Conservation (phyloP, 2,113 vertebrate species). For the Fregata magnificens region DNA sequence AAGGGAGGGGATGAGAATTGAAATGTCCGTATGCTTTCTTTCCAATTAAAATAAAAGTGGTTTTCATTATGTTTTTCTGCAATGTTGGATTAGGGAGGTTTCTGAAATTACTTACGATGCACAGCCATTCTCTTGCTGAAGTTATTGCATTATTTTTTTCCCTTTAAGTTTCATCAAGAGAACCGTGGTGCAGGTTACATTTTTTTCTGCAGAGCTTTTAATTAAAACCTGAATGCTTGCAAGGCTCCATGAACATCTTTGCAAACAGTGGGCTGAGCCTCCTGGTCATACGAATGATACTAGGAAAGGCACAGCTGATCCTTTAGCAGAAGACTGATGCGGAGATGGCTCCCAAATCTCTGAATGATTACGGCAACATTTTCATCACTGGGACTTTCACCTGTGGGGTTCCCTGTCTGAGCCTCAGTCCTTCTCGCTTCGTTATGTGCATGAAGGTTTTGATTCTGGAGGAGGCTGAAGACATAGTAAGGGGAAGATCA, state of each 20-base stretch:
- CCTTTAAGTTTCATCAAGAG: not conserved
- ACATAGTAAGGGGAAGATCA: too few relatives aligned
- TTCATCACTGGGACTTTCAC: not conserved
- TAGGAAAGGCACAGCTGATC: not conserved
- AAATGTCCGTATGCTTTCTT: not conserved
- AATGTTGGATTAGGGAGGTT: not conserved
- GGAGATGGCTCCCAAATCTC: not conserved
- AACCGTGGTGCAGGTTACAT: not conserved
- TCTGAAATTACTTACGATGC: not conserved
- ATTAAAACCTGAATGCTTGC: not conserved
- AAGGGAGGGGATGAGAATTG: not conserved
- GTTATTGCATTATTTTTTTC: not conserved
- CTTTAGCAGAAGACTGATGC: not conserved
- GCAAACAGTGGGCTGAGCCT: not conserved
- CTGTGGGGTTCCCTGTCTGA: not conserved
- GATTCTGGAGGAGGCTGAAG: not conserved
- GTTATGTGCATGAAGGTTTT: not conserved
- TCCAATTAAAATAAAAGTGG: not conserved
- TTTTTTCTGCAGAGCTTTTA: not conserved
- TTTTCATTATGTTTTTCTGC: not conserved
- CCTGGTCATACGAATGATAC: not conserved
- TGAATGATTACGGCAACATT: too few relatives aligned
- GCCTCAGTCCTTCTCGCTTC: not conserved
- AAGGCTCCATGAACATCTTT: not conserved
- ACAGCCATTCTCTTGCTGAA: not conserved